phyloP scores from a whole-genome alignment of 1,140 invertebrate species.

The Saccostrea cuccullata region DNA sequence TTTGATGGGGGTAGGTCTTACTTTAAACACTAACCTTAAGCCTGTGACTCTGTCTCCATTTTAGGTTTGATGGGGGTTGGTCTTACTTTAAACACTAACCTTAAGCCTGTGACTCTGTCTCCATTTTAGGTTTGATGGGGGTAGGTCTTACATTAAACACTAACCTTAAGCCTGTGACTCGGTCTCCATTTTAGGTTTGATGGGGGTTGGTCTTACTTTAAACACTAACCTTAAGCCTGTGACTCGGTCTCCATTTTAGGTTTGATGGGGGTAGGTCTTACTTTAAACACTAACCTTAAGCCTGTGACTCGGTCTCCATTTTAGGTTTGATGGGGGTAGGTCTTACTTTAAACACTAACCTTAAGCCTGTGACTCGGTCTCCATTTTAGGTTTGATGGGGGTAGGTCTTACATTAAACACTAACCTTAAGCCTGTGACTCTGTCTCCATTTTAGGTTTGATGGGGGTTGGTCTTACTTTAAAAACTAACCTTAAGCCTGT shows the following conservation, averaged over 20 bases:
- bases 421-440: conserved; percentile 25
- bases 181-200: conserved; percentile 13
- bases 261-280: conserved; percentile 16
- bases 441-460: conserved; percentile 6
- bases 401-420: no score
- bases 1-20: conserved; percentile 16
- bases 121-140: conserved; percentile 8
- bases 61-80: conserved; percentile 16
- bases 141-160: no score
- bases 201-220: conserved; percentile 15
- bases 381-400: conserved; percentile 8
- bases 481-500: conserved; percentile 5
- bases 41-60: conserved; percentile 21
- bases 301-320: conserved; percentile 26
- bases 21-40: no score
- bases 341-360: no score
- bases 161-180: conserved; percentile 25
- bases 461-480: conserved; percentile 15
- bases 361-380: conserved; percentile 23
- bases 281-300: no score
- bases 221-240: conserved; percentile 5
- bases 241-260: conserved; percentile 26
- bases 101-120: conserved; percentile 18
- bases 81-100: no score
- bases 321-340: conserved; percentile 17